These are phyloP conservation scores for Aleiodes leptofemur DNA, from an alignment of 2,888 invertebrate species.

Conservation along the genomic window DNA sequence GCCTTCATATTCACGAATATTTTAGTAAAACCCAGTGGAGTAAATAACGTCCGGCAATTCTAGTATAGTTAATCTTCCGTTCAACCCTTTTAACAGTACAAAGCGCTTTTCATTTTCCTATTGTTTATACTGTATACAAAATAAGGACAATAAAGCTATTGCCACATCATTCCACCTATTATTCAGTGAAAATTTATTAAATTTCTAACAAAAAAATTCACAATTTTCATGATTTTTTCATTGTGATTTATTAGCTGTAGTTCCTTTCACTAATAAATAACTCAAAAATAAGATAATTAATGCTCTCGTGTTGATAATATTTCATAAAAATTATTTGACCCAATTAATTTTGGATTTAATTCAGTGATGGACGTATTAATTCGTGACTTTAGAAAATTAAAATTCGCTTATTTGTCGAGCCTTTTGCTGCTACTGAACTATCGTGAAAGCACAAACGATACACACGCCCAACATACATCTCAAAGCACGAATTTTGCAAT, in stretches of 20 bases:
- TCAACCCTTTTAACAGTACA: conserved; percentile 2
- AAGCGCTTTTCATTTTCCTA: not conserved
- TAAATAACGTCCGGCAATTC: conserved; percentile 18
- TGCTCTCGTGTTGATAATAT: not conserved
- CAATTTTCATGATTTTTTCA: not conserved
- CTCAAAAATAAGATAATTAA: no score
- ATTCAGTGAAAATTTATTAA: not conserved
- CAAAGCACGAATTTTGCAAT: not conserved
- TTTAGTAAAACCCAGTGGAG: conserved; percentile 1
- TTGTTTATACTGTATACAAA: conserved; percentile 11
- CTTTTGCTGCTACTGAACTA: conserved; percentile 24
- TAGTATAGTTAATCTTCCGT: conserved; percentile 22
- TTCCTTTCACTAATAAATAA: not conserved
- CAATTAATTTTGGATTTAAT: not conserved
- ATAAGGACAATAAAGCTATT: conserved; percentile 16
- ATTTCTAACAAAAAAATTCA: not conserved
- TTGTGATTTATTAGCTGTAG: not conserved
- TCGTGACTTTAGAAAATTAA: conserved; percentile 52
- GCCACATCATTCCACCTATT: not conserved
- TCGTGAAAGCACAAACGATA: conserved; percentile 2
- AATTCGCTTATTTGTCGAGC: conserved; percentile 20
- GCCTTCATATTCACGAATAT: conserved; percentile 2
- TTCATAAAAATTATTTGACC: not conserved
- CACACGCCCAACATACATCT: conserved; percentile 25
- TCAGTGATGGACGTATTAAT: conserved; percentile 34